These are phyloP conservation scores for Sisyra terminalis DNA, from an alignment of 2,888 invertebrate species.

Conservation along the genomic window DNA sequence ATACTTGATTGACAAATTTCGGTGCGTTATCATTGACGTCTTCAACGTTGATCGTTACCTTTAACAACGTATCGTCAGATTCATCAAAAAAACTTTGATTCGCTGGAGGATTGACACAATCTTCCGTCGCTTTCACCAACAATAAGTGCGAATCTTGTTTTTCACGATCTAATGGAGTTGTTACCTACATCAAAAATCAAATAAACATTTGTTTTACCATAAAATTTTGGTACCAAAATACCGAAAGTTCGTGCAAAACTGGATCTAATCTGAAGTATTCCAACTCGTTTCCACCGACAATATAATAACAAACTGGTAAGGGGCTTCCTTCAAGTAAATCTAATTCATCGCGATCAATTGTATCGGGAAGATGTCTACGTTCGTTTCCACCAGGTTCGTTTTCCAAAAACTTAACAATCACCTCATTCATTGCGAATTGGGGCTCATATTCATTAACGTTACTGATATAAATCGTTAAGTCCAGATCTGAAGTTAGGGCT, in stretches of 20 bases:
- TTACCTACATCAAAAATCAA: constrained; percentile 23
- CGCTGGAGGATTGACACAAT: constrained; percentile 47
- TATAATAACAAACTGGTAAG: constrained; percentile 80
- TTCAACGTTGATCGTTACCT: constrained; percentile 49
- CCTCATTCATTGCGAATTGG: constrained; percentile 58
- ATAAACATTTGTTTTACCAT: constrained; percentile 6
- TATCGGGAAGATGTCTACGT: constrained; percentile 53
- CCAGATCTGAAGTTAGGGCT: constrained; percentile 71
- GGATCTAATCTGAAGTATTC: constrained; percentile 54
- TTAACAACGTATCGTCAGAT: constrained; percentile 50
- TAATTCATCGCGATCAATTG: constrained; percentile 71
- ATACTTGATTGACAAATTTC: constrained; percentile 58
- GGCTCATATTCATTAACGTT: constrained; percentile 84
- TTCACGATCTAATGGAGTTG: constrained; percentile 61
- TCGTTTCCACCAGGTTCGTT: constrained; percentile 45
- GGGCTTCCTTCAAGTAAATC: constrained; percentile 64
- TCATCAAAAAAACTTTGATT: constrained; percentile 36
- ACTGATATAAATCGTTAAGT: constrained; percentile 71
- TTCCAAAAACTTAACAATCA: constrained; percentile 44
- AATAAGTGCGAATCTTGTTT: constrained; percentile 45
- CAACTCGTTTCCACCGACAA: constrained; percentile 68
- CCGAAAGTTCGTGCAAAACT: constrained; percentile 50
- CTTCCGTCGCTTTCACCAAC: constrained; percentile 67
- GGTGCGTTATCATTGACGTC: constrained; percentile 91
- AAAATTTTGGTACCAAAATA: constrained; percentile 20